Percentiles rank a stretch among this genome's conserved stretches.
Conservation (phyloP, 2,888 invertebrate species). For the Diarsia dahlii region DNA sequence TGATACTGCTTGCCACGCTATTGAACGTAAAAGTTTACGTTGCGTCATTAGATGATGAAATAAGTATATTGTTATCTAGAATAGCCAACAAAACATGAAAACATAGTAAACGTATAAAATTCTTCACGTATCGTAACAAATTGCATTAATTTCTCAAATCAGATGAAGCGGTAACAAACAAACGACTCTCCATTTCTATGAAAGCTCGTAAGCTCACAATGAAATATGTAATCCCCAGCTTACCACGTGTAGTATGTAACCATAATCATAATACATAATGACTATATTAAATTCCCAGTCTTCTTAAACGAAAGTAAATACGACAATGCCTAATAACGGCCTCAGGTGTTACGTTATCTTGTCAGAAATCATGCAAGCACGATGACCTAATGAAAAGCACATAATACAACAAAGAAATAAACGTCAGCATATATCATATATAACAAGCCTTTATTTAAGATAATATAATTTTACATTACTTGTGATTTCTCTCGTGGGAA, state of each 20-base stretch:
- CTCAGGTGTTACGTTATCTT: conserved; percentile 51
- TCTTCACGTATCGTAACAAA: neutral
- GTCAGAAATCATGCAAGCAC: conserved; percentile 49
- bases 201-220: conserved; percentile 28
- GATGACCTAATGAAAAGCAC: conserved; percentile 58
- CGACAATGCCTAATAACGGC: conserved; percentile 64
- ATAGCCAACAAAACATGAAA: neutral
- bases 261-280: conserved; percentile 56
- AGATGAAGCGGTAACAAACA: conserved; percentile 2
- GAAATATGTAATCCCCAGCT: conserved; percentile 38
- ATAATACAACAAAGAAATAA: conserved; percentile 56
- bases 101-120: neutral
- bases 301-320: conserved; percentile 67
- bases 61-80: neutral
- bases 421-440: conserved; percentile 50
- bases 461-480: conserved; percentile 57
- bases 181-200: conserved; percentile 35
- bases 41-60: neutral
- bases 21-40: neutral
- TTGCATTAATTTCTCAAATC: neutral
- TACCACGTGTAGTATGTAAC: conserved; percentile 52
- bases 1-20: neutral
- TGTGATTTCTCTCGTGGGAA: conserved; percentile 67
- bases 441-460: conserved; percentile 53
- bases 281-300: conserved; percentile 60